phyloP scores from a whole-genome alignment of 2,113 vertebrate species.

The Corvus moneduloides region DNA sequence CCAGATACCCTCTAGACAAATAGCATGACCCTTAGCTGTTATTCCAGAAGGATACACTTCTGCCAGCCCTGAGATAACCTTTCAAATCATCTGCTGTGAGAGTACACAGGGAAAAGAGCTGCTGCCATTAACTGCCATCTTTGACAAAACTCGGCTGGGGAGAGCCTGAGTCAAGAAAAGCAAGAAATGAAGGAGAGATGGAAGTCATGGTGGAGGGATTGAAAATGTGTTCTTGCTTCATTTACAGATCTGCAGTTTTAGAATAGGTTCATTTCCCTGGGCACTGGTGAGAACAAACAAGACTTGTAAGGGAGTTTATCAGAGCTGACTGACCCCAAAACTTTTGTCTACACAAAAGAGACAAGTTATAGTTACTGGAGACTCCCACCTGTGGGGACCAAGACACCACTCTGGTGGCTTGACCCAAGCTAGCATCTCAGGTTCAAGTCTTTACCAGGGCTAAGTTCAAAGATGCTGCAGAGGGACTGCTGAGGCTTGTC shows the following conservation, averaged over 20 bases:
- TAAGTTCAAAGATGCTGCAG: background rate
- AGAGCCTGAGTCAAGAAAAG: background rate
- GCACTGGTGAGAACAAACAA: background rate
- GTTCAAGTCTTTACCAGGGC: background rate
- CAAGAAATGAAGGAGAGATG: background rate
- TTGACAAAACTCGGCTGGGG: background rate
- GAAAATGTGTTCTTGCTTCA: background rate
- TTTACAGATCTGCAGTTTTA: background rate
- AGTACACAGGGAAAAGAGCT: background rate
- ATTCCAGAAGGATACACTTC: background rate
- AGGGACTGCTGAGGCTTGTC: background rate
- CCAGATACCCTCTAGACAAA: background rate
- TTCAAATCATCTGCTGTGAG: background rate
- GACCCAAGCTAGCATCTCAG: background rate
- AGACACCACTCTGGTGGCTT: background rate
- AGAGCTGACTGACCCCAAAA: background rate
- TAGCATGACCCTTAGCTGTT: background rate
- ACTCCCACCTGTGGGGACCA: background rate
- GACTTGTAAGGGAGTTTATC: background rate
- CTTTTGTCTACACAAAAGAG: background rate
- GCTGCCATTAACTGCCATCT: background rate
- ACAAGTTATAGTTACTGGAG: background rate
- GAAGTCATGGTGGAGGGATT: fast-evolving
- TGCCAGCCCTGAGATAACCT: background rate
- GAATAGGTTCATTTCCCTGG: background rate